phyloP scores from a whole-genome alignment of 2,888 invertebrate genomes.

The Antheraea yamamai region DNA sequence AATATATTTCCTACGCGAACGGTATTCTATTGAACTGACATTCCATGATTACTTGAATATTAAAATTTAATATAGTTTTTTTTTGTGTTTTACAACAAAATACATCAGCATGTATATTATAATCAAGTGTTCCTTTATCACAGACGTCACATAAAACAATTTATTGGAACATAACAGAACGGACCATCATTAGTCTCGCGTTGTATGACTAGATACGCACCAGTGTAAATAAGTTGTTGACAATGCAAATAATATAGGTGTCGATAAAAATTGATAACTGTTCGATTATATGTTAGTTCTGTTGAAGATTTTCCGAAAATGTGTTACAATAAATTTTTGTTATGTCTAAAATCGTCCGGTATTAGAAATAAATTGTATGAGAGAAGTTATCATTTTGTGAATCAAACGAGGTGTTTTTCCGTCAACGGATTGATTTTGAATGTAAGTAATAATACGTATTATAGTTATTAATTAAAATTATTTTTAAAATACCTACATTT shows the following conservation, averaged over 20 bases:
- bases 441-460: slow-evolving; percentile 48
- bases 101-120: slow-evolving; percentile 33
- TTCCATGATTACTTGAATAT: background rate
- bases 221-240: slow-evolving; percentile 8
- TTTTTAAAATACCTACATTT: background rate
- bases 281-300: background rate
- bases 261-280: slow-evolving; percentile 14
- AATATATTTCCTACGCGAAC: too few species aligned
- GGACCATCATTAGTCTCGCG: slow-evolving; percentile 34
- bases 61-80: background rate
- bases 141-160: slow-evolving; percentile 42
- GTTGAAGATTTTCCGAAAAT: slow-evolving; percentile 37
- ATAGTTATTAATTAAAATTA: too few species aligned
- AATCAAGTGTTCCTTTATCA: slow-evolving; percentile 46
- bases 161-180: slow-evolving; percentile 41
- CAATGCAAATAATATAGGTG: background rate
- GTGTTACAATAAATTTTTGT: slow-evolving; percentile 56
- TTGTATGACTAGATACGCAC: slow-evolving; percentile 17
- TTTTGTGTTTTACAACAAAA: background rate
- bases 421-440: slow-evolving; percentile 49
- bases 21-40: too few species aligned
- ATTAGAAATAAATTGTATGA: slow-evolving; percentile 36
- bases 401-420: slow-evolving; percentile 52
- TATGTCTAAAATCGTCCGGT: slow-evolving; percentile 44
- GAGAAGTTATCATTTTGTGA: slow-evolving; percentile 22